These are phyloP conservation scores for Coryphaenoides rupestris DNA, from an alignment of 2,113 vertebrate species.

Conservation along the genomic window DNA sequence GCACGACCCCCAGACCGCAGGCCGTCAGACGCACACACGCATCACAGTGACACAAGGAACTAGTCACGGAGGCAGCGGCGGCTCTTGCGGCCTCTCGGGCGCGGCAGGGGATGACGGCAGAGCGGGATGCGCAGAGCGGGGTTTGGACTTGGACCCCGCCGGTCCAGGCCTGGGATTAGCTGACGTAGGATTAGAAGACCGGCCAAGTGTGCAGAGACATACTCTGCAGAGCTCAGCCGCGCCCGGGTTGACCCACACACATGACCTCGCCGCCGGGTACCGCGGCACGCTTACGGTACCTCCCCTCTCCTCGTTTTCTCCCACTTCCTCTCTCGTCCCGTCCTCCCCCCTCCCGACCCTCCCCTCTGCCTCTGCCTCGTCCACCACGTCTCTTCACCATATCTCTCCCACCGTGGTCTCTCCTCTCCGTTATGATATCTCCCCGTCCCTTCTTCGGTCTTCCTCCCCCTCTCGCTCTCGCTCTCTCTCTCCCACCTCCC, in stretches of 20 bases:
- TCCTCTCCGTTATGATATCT: background rate
- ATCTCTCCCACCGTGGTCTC: background rate
- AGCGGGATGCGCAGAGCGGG: background rate
- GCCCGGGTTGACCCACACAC: background rate
- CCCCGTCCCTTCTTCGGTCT: background rate
- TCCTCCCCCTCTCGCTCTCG: background rate
- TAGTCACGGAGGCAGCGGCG: background rate
- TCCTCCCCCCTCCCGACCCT: background rate
- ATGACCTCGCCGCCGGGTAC: background rate
- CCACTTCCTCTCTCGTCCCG: background rate
- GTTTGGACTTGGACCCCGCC: background rate
- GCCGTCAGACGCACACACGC: background rate
- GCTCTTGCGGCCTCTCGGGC: background rate
- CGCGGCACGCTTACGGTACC: background rate
- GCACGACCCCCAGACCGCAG: background rate
- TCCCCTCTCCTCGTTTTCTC: background rate
- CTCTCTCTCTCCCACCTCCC: background rate
- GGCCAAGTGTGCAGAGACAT: too few species aligned
- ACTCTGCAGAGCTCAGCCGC: too few species aligned
- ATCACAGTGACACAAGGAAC: too few species aligned
- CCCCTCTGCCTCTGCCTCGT: conserved; percentile 2
- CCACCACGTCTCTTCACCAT: conserved; percentile 4
- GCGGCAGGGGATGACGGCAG: background rate
- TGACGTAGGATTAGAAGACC: too few species aligned
- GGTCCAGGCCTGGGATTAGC: too few species aligned